Evolutionary conservation across 2,113 vertebrate genomes (phyloP), one percentile per base, ranked within the genome.

Genomic region (Phalacrocorax aristotelis): DNA sequence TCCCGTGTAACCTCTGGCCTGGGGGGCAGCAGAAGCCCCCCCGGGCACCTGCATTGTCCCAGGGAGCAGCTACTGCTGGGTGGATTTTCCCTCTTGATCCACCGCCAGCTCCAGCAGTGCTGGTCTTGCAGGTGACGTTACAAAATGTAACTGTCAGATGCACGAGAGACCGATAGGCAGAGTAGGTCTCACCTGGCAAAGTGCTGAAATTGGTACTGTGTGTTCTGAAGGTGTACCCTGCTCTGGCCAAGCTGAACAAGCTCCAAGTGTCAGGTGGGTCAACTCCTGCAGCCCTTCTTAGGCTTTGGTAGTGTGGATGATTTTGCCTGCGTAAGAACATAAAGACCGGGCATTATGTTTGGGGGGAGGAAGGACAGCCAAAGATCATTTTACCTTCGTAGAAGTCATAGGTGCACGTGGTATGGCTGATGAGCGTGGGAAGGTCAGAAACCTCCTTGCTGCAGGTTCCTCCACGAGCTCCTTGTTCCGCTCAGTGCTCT

Each of bases 391-490:
- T 95, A 99, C 99, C 99, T 98, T 99, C 98, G 4, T 99, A 99
- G 97, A 99, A 99, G 96, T 99, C 98, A 7, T 98, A 98, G 71
- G 99, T 99, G 97, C 98, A 99, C 98, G 99, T 98, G 36, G 98
- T 99, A 23, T 98, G 99, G 83, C 98, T 98, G 0, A 98, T 97
- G 74, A 99, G 98, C 0, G 98, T 92, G 25, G 98, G 98, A 2
- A 99, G 49, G 81, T 96, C 95, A 2, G 91, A 58, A 12, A 98
- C 97, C 83, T 98, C 98, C 69, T 96, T 95, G 95, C 99, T 99
- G 95, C 98, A 98, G 86, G 98, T 25, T 99, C 98, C 11, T 95
- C 95, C 2, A 97, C 96, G 2, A 99, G 97, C 30, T 96, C 98
- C 84, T 97, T 97, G 57, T 99, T 98, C 94, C 99, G 98, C 97